Evolutionary conservation across 2,797 vertebrate genomes (phyloP).

Genomic region (Acipenser transmontanus): DNA sequence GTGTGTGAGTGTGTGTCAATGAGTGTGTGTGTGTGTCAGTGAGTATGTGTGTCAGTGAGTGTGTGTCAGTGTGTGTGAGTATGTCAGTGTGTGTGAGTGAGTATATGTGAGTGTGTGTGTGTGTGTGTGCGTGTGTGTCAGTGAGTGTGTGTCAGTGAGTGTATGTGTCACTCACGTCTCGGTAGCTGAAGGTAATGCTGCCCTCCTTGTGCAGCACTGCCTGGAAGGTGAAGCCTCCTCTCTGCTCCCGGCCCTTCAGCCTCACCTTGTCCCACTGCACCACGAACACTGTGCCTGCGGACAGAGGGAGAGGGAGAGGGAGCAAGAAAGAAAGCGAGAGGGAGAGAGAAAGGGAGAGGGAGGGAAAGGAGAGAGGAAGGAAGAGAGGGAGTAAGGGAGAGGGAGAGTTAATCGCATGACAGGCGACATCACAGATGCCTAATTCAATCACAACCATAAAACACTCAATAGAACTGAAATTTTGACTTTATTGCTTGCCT

Average conservation of each 20-base stretch:
- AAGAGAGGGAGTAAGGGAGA: no score
- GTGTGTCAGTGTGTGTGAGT: not conserved
- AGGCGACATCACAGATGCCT: no score
- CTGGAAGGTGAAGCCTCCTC: constrained; percentile 88
- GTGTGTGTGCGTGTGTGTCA: not conserved
- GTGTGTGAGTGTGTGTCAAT: not conserved
- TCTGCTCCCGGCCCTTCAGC: constrained; percentile 74
- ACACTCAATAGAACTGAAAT: no score
- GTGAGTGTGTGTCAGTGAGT: not conserved
- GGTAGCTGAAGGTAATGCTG: constrained; percentile 83
- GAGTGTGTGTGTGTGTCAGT: not conserved
- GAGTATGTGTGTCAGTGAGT: not conserved
- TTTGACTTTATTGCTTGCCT: no score
- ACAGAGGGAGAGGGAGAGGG: constrained; percentile 9
- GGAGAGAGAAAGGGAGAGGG: constrained; percentile 7
- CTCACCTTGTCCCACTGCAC: constrained; percentile 90
- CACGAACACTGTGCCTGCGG: constrained; percentile 76
- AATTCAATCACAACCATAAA: no score
- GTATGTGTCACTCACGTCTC: constrained; percentile 56
- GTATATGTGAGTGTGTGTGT: not conserved
- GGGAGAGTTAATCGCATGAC: no score
- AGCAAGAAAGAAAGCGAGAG: not conserved
- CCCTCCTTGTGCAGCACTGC: constrained; percentile 73
- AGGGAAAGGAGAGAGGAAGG: not conserved
- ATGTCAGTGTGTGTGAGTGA: not conserved